A percentile compares a stretch with the other conserved stretches of the same genome.
Conservation (phyloP, 1,140 invertebrate species). For the Drosophila chauvacae region DNA sequence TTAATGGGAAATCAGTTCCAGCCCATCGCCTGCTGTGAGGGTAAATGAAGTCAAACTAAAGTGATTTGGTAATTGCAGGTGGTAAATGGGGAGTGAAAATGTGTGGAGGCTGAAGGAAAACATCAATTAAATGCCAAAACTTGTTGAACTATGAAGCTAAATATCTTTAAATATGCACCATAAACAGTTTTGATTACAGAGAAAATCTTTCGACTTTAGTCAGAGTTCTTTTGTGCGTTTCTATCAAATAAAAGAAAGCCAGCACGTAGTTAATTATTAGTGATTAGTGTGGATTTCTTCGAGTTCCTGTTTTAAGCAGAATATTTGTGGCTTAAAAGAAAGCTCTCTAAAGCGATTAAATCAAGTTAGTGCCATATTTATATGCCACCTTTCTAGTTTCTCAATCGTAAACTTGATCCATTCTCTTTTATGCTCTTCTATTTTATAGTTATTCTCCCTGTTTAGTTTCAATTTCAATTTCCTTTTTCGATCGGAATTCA, state of each 20-base stretch:
- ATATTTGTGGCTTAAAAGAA: slow-evolving; percentile 1
- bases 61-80: slow-evolving; percentile 54
- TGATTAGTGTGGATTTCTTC: neutral
- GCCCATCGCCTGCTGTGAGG: slow-evolving; percentile 44
- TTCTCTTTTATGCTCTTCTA: neutral
- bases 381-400: slow-evolving; percentile 12
- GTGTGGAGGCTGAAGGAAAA: neutral
- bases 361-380: neutral
- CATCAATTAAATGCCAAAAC: slow-evolving; percentile 9
- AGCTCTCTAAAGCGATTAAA: neutral
- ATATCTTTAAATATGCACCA: neutral
- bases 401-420: neutral
- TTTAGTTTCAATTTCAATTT: slow-evolving; percentile 14
- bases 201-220: neutral
- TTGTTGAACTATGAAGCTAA: neutral
- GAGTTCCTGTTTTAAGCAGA: slow-evolving; percentile 5
- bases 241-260: slow-evolving; percentile 5
- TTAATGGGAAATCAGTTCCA: slow-evolving; percentile 1
- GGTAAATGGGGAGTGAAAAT: slow-evolving; percentile 28
- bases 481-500: slow-evolving; percentile 14
- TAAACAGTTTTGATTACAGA: neutral
- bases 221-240: neutral
- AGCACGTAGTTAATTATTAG: neutral
- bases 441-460: neutral
- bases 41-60: slow-evolving; percentile 51